Evolutionary conservation across 1,140 invertebrate genomes (phyloP).

Genomic region (Aphaenogaster rudis): DNA sequence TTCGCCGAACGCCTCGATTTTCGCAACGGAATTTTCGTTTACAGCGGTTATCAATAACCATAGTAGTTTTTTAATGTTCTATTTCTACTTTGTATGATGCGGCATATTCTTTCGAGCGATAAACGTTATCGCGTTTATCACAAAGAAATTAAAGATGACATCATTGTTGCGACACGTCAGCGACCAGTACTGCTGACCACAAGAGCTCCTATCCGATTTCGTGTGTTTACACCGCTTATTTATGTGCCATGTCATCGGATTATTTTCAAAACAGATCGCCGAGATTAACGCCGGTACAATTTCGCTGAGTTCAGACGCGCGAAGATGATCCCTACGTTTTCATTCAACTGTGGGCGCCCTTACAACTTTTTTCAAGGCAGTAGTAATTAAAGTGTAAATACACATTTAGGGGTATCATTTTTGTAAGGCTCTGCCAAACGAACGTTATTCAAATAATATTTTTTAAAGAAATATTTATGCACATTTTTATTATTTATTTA

Average conservation of each 20-base stretch:
- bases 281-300: conserved; percentile 1
- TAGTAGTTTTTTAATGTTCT: not conserved
- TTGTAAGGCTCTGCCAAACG: too few species aligned
- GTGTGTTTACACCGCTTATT: not conserved
- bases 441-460: too few species aligned
- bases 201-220: not conserved
- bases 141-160: not conserved
- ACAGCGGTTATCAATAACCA: not conserved
- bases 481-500: too few species aligned
- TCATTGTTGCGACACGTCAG: not conserved
- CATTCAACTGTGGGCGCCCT: too few species aligned
- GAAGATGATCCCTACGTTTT: not conserved
- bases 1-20: not conserved
- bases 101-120: not conserved
- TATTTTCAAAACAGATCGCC: not conserved
- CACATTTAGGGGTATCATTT: too few species aligned
- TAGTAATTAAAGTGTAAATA: too few species aligned
- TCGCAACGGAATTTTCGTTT: not conserved
- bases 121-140: not conserved
- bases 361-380: too few species aligned
- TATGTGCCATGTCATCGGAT: not conserved
- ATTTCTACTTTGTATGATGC: not conserved
- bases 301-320: not conserved
- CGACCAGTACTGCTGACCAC: not conserved
- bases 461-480: too few species aligned